These are phyloP conservation scores for Cistogaster globosa DNA, from an alignment of 2,888 invertebrate genomes.

Conservation along the genomic window DNA sequence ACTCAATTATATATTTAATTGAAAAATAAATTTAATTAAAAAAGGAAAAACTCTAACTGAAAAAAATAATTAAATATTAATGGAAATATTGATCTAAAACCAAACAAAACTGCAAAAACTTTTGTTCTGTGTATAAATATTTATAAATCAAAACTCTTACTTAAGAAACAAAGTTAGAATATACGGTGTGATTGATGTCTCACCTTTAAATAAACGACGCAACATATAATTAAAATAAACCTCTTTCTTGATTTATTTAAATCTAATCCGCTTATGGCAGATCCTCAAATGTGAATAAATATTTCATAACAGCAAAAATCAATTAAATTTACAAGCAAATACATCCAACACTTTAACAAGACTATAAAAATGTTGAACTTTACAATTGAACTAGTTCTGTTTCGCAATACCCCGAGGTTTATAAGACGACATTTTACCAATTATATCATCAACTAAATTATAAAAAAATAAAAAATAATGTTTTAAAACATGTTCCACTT, in stretches of 20 bases:
- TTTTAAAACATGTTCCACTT: slow-evolving; percentile 35
- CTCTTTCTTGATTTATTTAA: not conserved
- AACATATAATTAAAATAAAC: not conserved
- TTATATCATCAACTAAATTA: slow-evolving; percentile 35
- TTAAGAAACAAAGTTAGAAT: no score
- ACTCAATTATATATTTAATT: no score
- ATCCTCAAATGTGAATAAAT: slow-evolving; percentile 4
- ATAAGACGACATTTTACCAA: slow-evolving; percentile 46
- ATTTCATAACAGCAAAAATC: slow-evolving; percentile 55
- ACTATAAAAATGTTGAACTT: slow-evolving; percentile 33
- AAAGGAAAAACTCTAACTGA: no score
- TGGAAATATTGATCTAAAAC: no score
- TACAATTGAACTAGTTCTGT: slow-evolving; percentile 46
- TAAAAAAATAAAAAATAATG: not conserved
- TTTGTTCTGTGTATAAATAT: no score
- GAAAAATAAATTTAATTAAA: no score
- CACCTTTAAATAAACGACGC: no score
- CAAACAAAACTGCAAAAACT: no score
- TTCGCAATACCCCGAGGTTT: slow-evolving; percentile 32
- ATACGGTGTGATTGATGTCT: no score
- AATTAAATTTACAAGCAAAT: slow-evolving; percentile 45
- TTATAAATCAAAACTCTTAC: no score
- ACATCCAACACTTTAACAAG: not conserved
- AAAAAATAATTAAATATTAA: no score
- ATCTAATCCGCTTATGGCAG: not conserved